Percentiles rank a stretch among this genome's conserved stretches.
These are phyloP conservation scores for Glyptemys insculpta DNA, from an alignment of 2,797 vertebrate species.

Conservation along the genomic window DNA sequence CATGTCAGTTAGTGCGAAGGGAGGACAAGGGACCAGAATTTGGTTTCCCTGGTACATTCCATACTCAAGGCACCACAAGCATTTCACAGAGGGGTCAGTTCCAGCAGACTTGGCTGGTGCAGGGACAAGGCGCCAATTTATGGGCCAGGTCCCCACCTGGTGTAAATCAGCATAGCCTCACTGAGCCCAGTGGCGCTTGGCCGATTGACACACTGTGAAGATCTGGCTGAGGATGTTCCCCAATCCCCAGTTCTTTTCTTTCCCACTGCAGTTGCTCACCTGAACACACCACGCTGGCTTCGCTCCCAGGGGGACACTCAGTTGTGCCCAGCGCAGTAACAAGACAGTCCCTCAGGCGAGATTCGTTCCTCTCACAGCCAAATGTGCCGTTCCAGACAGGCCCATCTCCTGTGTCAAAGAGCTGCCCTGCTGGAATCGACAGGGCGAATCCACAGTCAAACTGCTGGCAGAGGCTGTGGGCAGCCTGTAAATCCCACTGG, in stretches of 20 bases:
- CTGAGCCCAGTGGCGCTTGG: too few species aligned
- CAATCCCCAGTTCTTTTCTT: not conserved
- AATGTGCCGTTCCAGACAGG: conserved; percentile 60
- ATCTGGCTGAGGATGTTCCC: not conserved
- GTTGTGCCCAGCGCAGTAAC: not conserved
- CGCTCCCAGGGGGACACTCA: conserved; percentile 57
- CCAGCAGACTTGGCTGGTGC: too few species aligned
- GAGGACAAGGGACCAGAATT: not conserved
- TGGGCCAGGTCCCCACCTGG: too few species aligned
- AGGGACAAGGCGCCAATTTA: too few species aligned
- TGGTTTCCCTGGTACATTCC: not conserved
- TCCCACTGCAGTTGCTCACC: conserved; percentile 22
- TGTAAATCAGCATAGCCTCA: not conserved
- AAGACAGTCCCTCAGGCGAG: not conserved
- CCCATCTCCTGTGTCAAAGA: conserved; percentile 43
- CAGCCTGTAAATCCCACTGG: too few species aligned
- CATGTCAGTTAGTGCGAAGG: not conserved
- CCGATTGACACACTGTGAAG: too few species aligned
- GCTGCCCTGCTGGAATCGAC: conserved; percentile 3
- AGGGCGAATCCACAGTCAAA: conserved; percentile 66
- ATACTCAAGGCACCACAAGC: not conserved
- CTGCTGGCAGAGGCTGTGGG: too few species aligned
- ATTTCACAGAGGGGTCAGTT: not conserved
- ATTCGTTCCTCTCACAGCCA: conserved; percentile 50
- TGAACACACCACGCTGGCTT: conserved; percentile 59